Conservation (phyloP, 2,113 vertebrate genomes). For the Pleuronectes platessa region DNA sequence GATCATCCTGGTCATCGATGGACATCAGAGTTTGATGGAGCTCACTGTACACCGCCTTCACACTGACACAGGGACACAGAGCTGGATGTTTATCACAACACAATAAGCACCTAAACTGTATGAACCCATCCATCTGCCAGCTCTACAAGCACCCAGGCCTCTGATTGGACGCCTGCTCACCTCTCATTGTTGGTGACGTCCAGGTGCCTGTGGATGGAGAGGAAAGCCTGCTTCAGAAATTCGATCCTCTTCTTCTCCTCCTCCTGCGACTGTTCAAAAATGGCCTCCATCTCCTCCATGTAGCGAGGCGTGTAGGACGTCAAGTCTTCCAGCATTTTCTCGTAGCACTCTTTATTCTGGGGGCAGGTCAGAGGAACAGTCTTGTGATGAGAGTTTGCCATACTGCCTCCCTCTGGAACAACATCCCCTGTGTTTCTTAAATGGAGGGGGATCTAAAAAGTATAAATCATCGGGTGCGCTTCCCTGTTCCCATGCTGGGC, state of each 20-base stretch:
- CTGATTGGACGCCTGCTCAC: conserved; percentile 48
- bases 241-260: conserved; percentile 86
- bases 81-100: background rate
- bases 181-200: conserved; percentile 86
- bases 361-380: conserved; percentile 12
- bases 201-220: conserved; percentile 86
- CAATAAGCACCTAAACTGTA: background rate
- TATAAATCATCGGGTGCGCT: conserved; percentile 48
- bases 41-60: conserved; percentile 84
- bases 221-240: conserved; percentile 86
- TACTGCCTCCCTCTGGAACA: background rate
- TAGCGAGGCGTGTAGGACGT: conserved; percentile 86
- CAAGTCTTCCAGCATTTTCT: conserved; percentile 85
- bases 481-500: conserved; percentile 40
- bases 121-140: background rate
- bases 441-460: conserved; percentile 11
- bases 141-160: background rate
- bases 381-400: conserved; percentile 26
- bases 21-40: conserved; percentile 84
- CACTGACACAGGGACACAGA: conserved; percentile 66
- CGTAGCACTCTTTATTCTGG: conserved; percentile 81
- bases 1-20: conserved; percentile 84
- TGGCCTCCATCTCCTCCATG: conserved; percentile 90
- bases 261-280: conserved; percentile 88
- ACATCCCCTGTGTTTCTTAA: conserved; percentile 17